Evolutionary conservation across 2,797 vertebrate genomes (phyloP).

Genomic region (Poecilia velifera): DNA sequence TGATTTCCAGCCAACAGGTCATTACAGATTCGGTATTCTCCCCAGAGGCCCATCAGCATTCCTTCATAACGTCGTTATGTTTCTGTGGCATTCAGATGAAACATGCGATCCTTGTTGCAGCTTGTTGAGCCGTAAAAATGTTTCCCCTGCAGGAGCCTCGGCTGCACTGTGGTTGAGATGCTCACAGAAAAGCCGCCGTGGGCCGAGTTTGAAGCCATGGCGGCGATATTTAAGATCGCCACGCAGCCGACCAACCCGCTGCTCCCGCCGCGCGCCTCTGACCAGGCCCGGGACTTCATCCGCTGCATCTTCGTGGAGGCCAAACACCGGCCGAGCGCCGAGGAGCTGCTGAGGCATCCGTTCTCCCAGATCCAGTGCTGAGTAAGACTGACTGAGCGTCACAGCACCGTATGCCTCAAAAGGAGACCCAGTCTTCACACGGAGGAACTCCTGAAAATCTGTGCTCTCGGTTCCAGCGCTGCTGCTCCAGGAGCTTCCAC

Average conservation of each 20-base stretch:
- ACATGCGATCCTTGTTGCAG: conserved; percentile 32
- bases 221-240: conserved; percentile 98
- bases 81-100: background rate
- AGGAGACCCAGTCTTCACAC: background rate
- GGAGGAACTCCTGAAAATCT: background rate
- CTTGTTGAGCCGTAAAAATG: conserved; percentile 15
- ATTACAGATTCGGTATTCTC: conserved; percentile 70
- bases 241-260: conserved; percentile 96
- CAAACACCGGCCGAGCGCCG: conserved; percentile 93
- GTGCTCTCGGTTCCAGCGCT: conserved; percentile 26
- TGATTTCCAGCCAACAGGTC: conserved; percentile 60
- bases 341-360: conserved; percentile 94
- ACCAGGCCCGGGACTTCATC: conserved; percentile 93
- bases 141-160: conserved; percentile 87
- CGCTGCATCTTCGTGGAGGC: conserved; percentile 96
- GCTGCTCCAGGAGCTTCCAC: conserved; percentile 46
- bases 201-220: conserved; percentile 99
- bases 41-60: conserved; percentile 56
- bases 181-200: conserved; percentile 97
- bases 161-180: conserved; percentile 98
- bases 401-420: conserved; percentile 18
- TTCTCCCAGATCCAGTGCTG: conserved; percentile 95
- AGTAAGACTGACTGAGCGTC: conserved; percentile 46
- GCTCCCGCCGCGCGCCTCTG: conserved; percentile 90
- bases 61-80: conserved; percentile 34